phyloP scores from a whole-genome alignment of 2,888 invertebrate species.

The Gasteruption jaculator region DNA sequence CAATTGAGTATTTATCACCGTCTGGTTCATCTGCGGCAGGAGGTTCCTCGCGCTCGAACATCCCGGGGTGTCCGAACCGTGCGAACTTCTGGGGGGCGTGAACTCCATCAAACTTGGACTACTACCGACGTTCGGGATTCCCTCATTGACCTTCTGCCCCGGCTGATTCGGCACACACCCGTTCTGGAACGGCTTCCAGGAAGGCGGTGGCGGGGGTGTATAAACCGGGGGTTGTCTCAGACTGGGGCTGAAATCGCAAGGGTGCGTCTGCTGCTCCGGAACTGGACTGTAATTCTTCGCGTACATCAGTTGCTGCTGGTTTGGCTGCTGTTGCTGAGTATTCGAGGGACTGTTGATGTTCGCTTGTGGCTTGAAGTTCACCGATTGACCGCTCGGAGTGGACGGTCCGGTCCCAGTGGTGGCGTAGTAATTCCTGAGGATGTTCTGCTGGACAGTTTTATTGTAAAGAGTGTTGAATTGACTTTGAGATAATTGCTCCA shows the following conservation, averaged over 20 bases:
- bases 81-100: conserved; percentile 16
- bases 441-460: conserved; percentile 47
- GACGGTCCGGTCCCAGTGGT: conserved; percentile 17
- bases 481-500: conserved; percentile 46
- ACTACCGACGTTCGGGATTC: conserved; percentile 25
- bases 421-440: conserved; percentile 43
- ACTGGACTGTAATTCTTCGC: conserved; percentile 25
- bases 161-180: conserved; percentile 31
- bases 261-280: conserved; percentile 33
- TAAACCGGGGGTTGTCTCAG: conserved; percentile 46
- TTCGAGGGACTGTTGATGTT: conserved; percentile 15
- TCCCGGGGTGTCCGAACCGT: conserved; percentile 15
- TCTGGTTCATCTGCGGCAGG: conserved; percentile 41
- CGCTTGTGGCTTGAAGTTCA: conserved; percentile 17
- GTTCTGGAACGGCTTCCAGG: conserved; percentile 42
- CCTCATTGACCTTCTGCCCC: conserved; percentile 27
- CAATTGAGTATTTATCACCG: conserved; percentile 37
- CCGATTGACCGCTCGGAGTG: conserved; percentile 20
- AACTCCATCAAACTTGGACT: conserved; percentile 36
- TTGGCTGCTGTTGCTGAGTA: conserved; percentile 19
- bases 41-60: conserved; percentile 29
- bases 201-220: conserved; percentile 36
- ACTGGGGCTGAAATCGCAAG: conserved; percentile 40
- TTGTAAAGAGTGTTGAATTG: conserved; percentile 49
- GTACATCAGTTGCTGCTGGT: conserved; percentile 14